Percentiles rank a stretch among this genome's conserved stretches.
Conservation (phyloP, 2,797 vertebrate species). For the Microctenopoma steveboyesi region DNA sequence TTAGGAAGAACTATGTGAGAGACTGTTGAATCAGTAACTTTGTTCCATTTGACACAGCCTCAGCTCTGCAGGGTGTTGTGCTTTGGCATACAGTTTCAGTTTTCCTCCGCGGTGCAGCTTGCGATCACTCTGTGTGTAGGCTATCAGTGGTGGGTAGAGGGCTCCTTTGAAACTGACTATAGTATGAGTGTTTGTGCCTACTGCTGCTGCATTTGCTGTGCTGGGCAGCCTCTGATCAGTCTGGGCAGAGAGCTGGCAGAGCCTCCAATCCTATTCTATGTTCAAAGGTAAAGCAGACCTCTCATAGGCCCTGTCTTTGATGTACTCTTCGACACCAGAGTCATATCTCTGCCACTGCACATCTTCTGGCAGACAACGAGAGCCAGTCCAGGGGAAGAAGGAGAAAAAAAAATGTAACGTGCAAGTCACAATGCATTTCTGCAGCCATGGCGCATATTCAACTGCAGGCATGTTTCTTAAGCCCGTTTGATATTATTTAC, state of each 20-base stretch:
- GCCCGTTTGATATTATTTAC: conserved; percentile 70
- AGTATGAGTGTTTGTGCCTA: conserved; percentile 76
- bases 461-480: conserved; percentile 66
- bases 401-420: conserved; percentile 88
- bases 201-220: conserved; percentile 75
- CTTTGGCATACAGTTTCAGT: conserved; percentile 58
- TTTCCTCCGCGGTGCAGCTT: conserved; percentile 57
- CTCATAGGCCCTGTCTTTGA: conserved; percentile 87
- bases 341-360: conserved; percentile 85
- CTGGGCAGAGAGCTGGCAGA: conserved; percentile 87
- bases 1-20: conserved; percentile 65
- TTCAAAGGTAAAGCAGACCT: conserved; percentile 90
- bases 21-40: conserved; percentile 73
- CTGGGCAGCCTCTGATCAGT: conserved; percentile 84
- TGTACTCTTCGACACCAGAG: conserved; percentile 89
- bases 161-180: conserved; percentile 77
- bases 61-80: conserved; percentile 70
- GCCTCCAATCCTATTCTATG: conserved; percentile 86
- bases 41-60: conserved; percentile 67
- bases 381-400: conserved; percentile 71
- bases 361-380: conserved; percentile 84
- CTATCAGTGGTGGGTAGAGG: conserved; percentile 75
- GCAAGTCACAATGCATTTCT: conserved; percentile 85
- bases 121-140: conserved; percentile 61
- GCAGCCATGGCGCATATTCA: conserved; percentile 72